Conservation (phyloP, 2,113 vertebrate genomes). For the Pelusios castaneus region DNA sequence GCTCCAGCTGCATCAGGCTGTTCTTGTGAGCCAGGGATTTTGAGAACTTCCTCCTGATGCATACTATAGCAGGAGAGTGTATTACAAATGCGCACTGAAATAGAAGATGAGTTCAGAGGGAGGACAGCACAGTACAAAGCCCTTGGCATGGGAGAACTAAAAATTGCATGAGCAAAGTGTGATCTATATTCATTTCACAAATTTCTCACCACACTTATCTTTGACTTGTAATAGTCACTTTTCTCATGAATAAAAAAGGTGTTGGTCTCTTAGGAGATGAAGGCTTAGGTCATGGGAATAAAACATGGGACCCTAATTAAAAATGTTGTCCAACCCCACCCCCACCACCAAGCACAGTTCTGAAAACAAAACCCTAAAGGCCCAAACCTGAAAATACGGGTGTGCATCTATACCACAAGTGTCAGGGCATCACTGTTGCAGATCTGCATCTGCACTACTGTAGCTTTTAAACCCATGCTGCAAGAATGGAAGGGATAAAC, state of each 20-base stretch:
- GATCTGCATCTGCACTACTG: neutral
- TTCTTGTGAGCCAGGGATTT: constrained; percentile 50
- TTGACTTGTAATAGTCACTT: constrained; percentile 39
- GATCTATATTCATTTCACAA: constrained; percentile 38
- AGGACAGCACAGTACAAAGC: constrained; percentile 58
- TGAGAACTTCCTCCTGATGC: constrained; percentile 11
- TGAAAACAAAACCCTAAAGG: constrained; percentile 31
- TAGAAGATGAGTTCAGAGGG: constrained; percentile 55
- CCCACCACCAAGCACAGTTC: neutral
- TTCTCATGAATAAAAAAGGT: constrained; percentile 40
- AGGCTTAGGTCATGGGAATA: constrained; percentile 37
- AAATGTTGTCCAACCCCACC: constrained; percentile 4
- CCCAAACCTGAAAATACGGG: neutral
- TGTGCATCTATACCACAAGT: neutral
- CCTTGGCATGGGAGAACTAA: constrained; percentile 42
- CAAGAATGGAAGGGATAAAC: neutral
- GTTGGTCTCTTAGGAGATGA: constrained; percentile 49
- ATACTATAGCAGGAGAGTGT: neutral
- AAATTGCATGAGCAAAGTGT: constrained; percentile 42
- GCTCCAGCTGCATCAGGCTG: constrained; percentile 68
- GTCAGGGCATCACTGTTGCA: neutral
- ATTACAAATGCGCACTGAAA: constrained; percentile 59
- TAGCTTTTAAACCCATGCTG: neutral
- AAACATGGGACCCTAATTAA: constrained; percentile 15
- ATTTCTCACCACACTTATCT: neutral